Evolutionary conservation across 2,113 vertebrate genomes (phyloP).

Genomic region (Lathamus discolor): DNA sequence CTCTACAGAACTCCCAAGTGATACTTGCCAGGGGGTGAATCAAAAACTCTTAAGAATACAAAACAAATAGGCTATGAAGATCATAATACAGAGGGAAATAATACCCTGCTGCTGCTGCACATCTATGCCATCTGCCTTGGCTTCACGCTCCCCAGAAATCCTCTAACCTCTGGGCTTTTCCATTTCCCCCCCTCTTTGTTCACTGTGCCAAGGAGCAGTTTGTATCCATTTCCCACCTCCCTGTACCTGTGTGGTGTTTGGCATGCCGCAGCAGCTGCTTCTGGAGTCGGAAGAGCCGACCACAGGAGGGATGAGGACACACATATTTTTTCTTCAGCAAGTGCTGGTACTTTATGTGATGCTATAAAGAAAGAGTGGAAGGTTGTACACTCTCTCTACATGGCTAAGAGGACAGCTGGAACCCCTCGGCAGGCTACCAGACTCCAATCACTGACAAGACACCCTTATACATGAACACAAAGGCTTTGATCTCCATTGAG

Average conservation of each 20-base stretch:
- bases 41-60: not conserved
- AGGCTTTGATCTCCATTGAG: not conserved
- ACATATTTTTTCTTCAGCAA: conserved; percentile 98
- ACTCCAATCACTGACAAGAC: not conserved
- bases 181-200: not conserved
- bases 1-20: not conserved
- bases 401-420: not conserved
- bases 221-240: not conserved
- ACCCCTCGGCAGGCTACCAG: not conserved
- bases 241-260: conserved; percentile 95
- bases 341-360: conserved; percentile 99
- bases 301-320: conserved; percentile 95
- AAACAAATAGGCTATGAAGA: not conserved
- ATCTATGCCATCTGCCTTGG: not conserved
- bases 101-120: not conserved
- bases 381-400: not conserved
- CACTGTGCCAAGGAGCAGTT: not conserved
- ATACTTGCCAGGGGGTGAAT: not conserved
- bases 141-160: not conserved
- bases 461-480: not conserved
- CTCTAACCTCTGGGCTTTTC: not conserved
- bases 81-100: not conserved
- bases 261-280: conserved; percentile 96
- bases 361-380: conserved; percentile 72
- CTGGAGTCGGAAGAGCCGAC: conserved; percentile 95